These are phyloP conservation scores for Aurelia sp. DNA, from an alignment of 30 jellyfish, hydroid and myxozoan genomes.

Conservation along the genomic window DNA sequence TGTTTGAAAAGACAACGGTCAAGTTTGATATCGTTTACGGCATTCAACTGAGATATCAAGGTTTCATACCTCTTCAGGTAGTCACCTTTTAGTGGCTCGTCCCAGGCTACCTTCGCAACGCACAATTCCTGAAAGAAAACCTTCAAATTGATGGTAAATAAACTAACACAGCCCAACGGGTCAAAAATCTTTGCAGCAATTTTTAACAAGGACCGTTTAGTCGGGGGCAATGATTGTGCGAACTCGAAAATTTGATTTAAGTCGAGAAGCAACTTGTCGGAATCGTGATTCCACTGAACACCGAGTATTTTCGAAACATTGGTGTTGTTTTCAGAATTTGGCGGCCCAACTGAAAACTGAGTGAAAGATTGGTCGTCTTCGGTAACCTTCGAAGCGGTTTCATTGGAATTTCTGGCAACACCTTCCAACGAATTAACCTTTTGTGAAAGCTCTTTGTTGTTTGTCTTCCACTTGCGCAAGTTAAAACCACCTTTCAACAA, in stretches of 20 bases:
- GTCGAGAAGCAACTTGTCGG: conserved; percentile 43
- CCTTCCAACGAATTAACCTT: not conserved
- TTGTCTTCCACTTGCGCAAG: conserved; percentile 67
- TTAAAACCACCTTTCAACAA: conserved; percentile 56
- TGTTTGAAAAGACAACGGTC: conserved; percentile 35
- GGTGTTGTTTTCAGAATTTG: not conserved
- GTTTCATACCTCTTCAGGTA: conserved; percentile 11
- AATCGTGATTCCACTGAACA: conserved; percentile 49
- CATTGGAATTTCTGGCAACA: not conserved
- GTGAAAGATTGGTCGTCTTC: conserved; percentile 63
- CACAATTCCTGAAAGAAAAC: conserved; percentile 67
- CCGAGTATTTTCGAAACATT: conserved; percentile 55
- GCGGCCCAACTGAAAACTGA: conserved; percentile 32
- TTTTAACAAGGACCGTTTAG: conserved; percentile 69
- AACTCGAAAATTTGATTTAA: conserved; percentile 22
- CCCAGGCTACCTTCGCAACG: conserved; percentile 72
- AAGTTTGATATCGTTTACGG: not conserved
- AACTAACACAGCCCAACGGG: conserved; percentile 73
- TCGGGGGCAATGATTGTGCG: conserved; percentile 46
- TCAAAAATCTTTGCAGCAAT: conserved; percentile 82
- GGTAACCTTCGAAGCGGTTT: conserved; percentile 1
- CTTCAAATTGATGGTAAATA: conserved; percentile 51
- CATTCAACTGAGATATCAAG: conserved; percentile 26
- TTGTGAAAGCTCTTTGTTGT: conserved; percentile 14
- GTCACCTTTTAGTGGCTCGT: conserved; percentile 42